A percentile compares a stretch with the other conserved stretches of the same genome.
phyloP scores from a whole-genome alignment of 1,140 invertebrate genomes.

The Drosophila suzukii region DNA sequence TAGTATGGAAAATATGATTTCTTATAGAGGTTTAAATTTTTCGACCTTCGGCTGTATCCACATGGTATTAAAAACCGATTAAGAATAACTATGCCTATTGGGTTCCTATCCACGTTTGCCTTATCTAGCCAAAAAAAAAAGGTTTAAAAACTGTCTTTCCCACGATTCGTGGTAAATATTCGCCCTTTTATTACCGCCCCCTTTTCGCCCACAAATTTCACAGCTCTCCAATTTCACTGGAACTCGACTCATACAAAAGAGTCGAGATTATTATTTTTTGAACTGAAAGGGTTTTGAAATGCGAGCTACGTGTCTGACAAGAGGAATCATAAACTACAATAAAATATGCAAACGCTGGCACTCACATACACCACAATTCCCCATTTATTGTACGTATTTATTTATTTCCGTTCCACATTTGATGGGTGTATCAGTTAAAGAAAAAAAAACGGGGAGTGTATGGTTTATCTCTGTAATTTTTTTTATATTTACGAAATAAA shows the following conservation, averaged over 20 bases:
- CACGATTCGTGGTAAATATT: conserved; percentile 14
- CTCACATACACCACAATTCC: conserved; percentile 4
- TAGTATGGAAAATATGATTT: too few relatives aligned
- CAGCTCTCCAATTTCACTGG: conserved; percentile 17
- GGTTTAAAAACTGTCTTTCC: conserved; percentile 7
- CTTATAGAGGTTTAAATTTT: background rate
- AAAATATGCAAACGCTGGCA: conserved; percentile 26
- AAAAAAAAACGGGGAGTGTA: conserved; percentile 10
- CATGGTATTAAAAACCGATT: conserved; percentile 22
- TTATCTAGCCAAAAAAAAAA: conserved; percentile 13
- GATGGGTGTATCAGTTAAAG: conserved; percentile 7
- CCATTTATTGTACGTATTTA: conserved; percentile 28
- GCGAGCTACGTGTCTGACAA: conserved; percentile 38
- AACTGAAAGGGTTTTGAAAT: conserved; percentile 27
- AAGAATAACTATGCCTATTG: background rate
- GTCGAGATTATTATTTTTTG: background rate
- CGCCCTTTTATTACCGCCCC: background rate
- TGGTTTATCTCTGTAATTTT: background rate
- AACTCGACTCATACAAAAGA: too few relatives aligned
- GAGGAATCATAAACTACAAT: conserved; percentile 37
- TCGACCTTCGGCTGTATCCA: background rate
- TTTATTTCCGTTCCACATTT: conserved; percentile 49
- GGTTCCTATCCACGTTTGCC: background rate
- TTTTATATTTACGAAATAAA: background rate
- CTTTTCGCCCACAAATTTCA: conserved; percentile 11